A percentile compares a stretch with the other conserved stretches of the same genome.
phyloP scores from a whole-genome alignment of 2,797 vertebrate genomes.

The Neoniphon sammara region DNA sequence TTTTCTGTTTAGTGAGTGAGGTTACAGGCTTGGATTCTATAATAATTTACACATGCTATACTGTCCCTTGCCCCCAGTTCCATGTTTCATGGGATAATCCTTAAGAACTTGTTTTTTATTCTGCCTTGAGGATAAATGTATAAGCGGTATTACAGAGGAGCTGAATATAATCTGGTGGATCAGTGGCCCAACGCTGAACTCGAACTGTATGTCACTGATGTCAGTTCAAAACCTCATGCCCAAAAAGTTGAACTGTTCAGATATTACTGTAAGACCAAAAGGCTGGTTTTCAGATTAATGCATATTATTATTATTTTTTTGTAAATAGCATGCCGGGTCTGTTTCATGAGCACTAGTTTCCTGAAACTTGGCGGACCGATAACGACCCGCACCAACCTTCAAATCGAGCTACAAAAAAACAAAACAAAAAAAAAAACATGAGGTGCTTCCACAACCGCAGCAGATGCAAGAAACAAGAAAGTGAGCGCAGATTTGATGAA shows the following conservation, averaged over 20 bases:
- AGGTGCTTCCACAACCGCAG: not conserved
- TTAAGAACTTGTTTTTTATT: constrained; percentile 30
- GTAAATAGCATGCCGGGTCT: not conserved
- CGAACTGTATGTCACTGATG: constrained; percentile 9
- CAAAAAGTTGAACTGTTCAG: too few species aligned
- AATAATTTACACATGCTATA: constrained; percentile 46
- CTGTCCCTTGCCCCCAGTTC: constrained; percentile 28
- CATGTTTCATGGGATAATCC: constrained; percentile 68
- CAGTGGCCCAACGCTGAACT: constrained; percentile 46
- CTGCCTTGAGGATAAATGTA: constrained; percentile 53
- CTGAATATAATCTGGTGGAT: constrained; percentile 58
- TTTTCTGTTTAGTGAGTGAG: constrained; percentile 35
- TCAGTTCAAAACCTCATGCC: too few species aligned
- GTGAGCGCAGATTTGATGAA: constrained; percentile 30
- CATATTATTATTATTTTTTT: not conserved
- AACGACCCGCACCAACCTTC: too few species aligned
- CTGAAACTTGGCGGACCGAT: not conserved
- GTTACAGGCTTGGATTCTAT: constrained; percentile 40
- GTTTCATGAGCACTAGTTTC: constrained; percentile 18
- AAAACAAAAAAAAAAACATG: too few species aligned
- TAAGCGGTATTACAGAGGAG: constrained; percentile 43
- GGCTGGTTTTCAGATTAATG: not conserved
- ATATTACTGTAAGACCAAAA: not conserved
- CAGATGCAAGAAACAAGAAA: not conserved
- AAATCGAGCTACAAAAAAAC: too few species aligned